Evolutionary conservation across 1,140 invertebrate species (phyloP), one percentile per base, ranked within the genome.

Genomic region (Chrysomallon squamiferum): DNA sequence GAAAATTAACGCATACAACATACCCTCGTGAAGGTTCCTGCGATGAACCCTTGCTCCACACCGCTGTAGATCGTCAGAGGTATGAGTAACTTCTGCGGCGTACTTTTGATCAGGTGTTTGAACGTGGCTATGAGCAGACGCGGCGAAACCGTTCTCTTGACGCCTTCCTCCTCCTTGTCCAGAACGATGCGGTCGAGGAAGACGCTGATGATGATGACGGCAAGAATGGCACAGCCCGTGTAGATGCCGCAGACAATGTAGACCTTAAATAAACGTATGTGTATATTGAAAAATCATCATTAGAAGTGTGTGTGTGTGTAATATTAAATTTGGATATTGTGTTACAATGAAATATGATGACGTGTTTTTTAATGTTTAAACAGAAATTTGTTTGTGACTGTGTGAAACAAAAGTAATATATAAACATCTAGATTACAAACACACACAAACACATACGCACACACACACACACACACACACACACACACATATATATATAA

Each of bases 51-150:
- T 83, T 99, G 96, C 83, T 98, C 96, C 89, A 98, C 92, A 52
- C 96, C 96, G 76, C 96, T 98, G 90, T 94, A 99, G 35, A 98
- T 86, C 0, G 96, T 98, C 63, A 99, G 91, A 0, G 96, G 95
- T 73, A 98, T 96, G 9, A 99, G 88, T 3, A 98, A 87, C 73
- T 96, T 91, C 78, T 97, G 95, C 32, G 85, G 81, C 80, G 95
- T 95, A 38, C 77, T 72, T 29, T 66, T 66, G 85, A 93, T 94
- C 69, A 96, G 87, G 77, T 97, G 95, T 79, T 91, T 92, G 61
- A 94, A 91, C 3, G 95, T 97, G n/a, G 94, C 94, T 0, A 93
- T 91, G 2, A 96, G 85, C 62, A 96, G 87, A 78, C 93, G 90
- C 65, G 94, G 69, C 1, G 76, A 80, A n/a, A 75, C 56, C 45